Evolutionary conservation across 2,888 invertebrate genomes (phyloP).

Genomic region (Synergus japonicus): DNA sequence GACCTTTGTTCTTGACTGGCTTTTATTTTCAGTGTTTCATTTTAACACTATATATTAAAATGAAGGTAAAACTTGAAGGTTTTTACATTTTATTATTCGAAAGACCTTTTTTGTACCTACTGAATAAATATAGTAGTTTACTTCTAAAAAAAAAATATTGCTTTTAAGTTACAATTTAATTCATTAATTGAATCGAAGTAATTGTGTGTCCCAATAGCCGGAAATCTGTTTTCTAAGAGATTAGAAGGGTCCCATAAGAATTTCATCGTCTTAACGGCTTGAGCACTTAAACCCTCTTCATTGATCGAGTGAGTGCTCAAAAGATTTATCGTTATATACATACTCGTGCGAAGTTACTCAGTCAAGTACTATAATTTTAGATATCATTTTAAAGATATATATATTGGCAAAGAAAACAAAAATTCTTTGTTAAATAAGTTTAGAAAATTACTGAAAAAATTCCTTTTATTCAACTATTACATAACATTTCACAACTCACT

Average conservation of each 20-base stretch:
- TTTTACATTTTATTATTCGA: too few relatives aligned
- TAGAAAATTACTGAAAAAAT: too few relatives aligned
- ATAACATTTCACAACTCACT: too few relatives aligned
- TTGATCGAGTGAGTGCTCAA: conserved; percentile 19
- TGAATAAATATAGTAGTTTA: too few relatives aligned
- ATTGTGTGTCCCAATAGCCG: not conserved
- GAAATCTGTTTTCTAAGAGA: conserved; percentile 4
- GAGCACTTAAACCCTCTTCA: conserved; percentile 8
- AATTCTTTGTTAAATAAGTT: not conserved
- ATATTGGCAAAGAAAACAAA: not conserved
- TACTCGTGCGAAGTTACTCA: not conserved
- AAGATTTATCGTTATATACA: conserved; percentile 17
- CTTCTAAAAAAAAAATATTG: not conserved
- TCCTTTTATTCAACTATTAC: too few relatives aligned
- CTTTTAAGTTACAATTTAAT: not conserved
- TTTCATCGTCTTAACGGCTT: conserved; percentile 25
- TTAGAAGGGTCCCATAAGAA: conserved; percentile 27
- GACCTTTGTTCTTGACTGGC: too few relatives aligned
- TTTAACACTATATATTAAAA: too few relatives aligned
- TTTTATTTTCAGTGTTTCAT: too few relatives aligned
- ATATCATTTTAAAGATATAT: not conserved
- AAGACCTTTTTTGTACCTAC: too few relatives aligned
- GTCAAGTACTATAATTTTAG: not conserved
- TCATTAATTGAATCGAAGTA: not conserved
- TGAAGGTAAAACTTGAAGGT: too few relatives aligned